Evolutionary conservation across 1,140 invertebrate genomes (phyloP).

Genomic region (Aphaenogaster ashmeadi): DNA sequence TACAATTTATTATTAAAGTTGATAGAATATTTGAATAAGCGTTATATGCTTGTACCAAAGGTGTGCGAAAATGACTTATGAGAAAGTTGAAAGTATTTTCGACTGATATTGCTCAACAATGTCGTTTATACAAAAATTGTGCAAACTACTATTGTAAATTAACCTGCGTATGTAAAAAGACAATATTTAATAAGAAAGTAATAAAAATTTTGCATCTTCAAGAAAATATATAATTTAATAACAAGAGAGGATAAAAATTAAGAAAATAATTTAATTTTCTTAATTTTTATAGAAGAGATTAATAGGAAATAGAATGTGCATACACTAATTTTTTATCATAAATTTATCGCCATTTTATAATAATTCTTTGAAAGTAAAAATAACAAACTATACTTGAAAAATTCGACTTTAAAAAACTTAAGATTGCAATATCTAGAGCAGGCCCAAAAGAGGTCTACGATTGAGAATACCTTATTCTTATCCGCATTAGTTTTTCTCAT

Average conservation of each 20-base stretch:
- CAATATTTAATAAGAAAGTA: constrained; percentile 40
- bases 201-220: constrained; percentile 44
- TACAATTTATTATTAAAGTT: constrained; percentile 14
- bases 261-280: constrained; percentile 14
- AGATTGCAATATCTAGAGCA: neutral
- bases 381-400: neutral
- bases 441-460: neutral
- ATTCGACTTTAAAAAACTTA: neutral
- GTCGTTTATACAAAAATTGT: constrained; percentile 32
- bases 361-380: neutral
- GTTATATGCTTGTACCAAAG: constrained; percentile 25
- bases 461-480: neutral
- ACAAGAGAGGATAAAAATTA: constrained; percentile 6
- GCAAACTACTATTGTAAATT: constrained; percentile 6
- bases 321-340: neutral
- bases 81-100: constrained; percentile 34
- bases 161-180: constrained; percentile 42
- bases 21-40: constrained; percentile 31
- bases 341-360: neutral
- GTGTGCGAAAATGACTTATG: constrained; percentile 9
- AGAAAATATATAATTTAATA: constrained; percentile 44
- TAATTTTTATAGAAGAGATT: neutral
- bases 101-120: constrained; percentile 42
- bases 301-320: neutral
- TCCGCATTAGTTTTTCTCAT: neutral